These are phyloP conservation scores for Gopherus evgoodei DNA, from an alignment of 2,113 vertebrate species.

Conservation along the genomic window DNA sequence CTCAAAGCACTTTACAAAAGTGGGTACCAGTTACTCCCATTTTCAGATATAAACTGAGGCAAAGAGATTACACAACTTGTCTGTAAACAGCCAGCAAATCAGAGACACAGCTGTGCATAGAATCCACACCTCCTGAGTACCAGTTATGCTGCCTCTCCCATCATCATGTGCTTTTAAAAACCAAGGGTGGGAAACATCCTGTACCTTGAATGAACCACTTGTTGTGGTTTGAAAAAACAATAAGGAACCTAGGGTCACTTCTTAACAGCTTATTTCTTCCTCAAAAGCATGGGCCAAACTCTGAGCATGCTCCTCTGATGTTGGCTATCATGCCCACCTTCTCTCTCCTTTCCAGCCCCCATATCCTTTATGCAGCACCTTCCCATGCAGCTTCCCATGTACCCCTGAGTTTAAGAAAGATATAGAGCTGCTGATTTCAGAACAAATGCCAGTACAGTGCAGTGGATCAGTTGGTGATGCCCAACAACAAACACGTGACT, in stretches of 20 bases:
- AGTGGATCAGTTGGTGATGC: neutral
- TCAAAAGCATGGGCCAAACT: neutral
- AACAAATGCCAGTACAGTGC: neutral
- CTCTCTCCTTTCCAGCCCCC: neutral
- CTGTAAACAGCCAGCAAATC: neutral
- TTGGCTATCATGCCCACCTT: neutral
- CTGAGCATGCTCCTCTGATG: neutral
- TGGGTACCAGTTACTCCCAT: neutral
- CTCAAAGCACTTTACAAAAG: neutral
- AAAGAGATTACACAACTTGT: neutral
- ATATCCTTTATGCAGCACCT: neutral
- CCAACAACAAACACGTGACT: neutral
- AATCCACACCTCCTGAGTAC: neutral
- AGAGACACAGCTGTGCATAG: neutral
- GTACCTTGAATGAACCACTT: neutral
- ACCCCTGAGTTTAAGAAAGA: neutral
- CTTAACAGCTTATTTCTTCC: neutral
- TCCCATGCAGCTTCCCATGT: neutral
- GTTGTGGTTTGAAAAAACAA: neutral
- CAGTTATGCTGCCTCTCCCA: neutral
- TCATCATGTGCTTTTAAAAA: neutral
- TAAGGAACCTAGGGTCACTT: neutral
- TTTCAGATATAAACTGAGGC: neutral
- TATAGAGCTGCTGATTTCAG: neutral
- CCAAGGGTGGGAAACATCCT: neutral